These are phyloP conservation scores for Grallaria varia DNA, from an alignment of 2,113 vertebrate species.

Conservation along the genomic window DNA sequence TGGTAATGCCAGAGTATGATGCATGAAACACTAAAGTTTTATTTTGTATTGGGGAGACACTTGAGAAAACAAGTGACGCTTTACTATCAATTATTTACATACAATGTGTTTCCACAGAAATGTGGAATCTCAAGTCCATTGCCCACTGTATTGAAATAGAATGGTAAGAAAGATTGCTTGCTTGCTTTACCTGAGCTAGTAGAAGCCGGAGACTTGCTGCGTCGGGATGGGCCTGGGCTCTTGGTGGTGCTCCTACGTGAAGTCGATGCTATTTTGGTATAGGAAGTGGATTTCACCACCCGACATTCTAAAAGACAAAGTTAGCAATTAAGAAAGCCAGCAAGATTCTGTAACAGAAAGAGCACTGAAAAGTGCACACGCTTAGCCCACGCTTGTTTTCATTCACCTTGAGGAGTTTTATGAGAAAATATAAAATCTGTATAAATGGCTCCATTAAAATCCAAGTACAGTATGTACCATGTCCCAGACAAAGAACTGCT, in stretches of 20 bases:
- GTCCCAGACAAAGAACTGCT: slow-evolving; percentile 31
- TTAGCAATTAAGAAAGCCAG: slow-evolving; percentile 48
- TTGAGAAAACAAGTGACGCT: neutral
- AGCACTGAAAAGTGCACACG: slow-evolving; percentile 33
- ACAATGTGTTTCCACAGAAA: neutral
- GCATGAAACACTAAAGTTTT: neutral
- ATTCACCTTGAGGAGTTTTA: slow-evolving; percentile 51
- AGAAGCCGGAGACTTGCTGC: slow-evolving; percentile 96
- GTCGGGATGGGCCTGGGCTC: slow-evolving; percentile 84
- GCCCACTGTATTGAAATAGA: neutral
- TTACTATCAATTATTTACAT: neutral
- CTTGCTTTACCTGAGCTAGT: slow-evolving; percentile 86
- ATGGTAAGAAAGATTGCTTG: neutral
- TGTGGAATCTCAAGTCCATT: neutral
- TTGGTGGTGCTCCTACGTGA: slow-evolving; percentile 86
- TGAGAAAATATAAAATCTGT: slow-evolving; percentile 26
- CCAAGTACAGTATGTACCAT: slow-evolving; percentile 42
- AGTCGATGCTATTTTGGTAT: slow-evolving; percentile 88
- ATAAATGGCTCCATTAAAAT: slow-evolving; percentile 29
- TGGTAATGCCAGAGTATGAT: neutral
- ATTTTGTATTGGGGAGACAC: neutral
- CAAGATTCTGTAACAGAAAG: slow-evolving; percentile 21
- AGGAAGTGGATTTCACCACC: slow-evolving; percentile 93
- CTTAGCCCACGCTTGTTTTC: slow-evolving; percentile 38
- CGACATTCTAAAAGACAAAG: slow-evolving; percentile 85